These are phyloP conservation scores for Haplochromis vanheusdeni DNA, from an alignment of 2,113 vertebrate species.

Conservation along the genomic window DNA sequence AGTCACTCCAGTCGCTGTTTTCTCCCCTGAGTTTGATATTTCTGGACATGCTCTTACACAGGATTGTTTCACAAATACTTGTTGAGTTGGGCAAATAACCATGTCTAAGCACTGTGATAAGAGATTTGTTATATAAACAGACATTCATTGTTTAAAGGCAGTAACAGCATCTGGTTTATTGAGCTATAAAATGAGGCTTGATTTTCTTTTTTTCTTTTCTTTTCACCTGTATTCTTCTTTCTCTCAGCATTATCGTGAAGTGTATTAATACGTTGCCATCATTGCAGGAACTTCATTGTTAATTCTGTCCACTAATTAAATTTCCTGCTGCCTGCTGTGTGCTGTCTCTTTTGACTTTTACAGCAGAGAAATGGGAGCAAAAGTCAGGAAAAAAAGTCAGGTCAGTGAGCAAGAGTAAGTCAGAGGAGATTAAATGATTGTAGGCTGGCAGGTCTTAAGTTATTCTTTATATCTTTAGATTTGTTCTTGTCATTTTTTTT, in stretches of 20 bases:
- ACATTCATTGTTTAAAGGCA: constrained; percentile 31
- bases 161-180: constrained; percentile 40
- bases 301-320: constrained; percentile 66
- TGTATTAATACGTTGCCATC: constrained; percentile 47
- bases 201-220: neutral
- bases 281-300: constrained; percentile 43
- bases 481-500: neutral
- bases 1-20: neutral
- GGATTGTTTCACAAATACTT: neutral
- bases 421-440: neutral
- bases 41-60: neutral
- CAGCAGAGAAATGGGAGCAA: neutral
- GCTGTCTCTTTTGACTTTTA: constrained; percentile 5
- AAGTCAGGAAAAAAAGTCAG: neutral
- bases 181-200: constrained; percentile 3
- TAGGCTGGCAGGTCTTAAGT: neutral
- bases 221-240: constrained; percentile 20
- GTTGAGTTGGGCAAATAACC: constrained; percentile 46
- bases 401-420: neutral
- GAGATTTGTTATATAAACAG: constrained; percentile 44
- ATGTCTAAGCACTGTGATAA: constrained; percentile 90
- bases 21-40: neutral
- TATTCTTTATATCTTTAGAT: neutral
- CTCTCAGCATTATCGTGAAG: constrained; percentile 34
- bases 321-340: constrained; percentile 64